Percentiles rank a stretch among this genome's conserved stretches.
Conservation (phyloP, 2,797 vertebrate species). For the Sebastiscus albofasciatus region DNA sequence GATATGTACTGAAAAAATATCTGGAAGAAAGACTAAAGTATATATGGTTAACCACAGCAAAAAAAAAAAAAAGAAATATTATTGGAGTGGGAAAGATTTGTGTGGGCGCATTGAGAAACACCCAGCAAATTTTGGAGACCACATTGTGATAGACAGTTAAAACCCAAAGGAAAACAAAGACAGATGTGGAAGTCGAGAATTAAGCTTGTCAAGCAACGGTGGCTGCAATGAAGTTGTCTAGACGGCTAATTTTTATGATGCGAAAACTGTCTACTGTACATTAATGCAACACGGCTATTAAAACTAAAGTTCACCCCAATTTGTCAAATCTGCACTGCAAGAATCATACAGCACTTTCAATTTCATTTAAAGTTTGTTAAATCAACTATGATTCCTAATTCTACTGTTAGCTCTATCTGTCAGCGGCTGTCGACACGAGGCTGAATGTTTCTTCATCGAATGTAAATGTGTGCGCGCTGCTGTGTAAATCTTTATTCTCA, state of each 20-base stretch:
- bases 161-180: conserved; percentile 77
- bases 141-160: conserved; percentile 77
- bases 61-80: conserved; percentile 68
- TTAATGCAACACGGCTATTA: conserved; percentile 53
- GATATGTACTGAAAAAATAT: conserved; percentile 62
- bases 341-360: neutral
- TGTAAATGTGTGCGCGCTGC: conserved; percentile 8
- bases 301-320: conserved; percentile 27
- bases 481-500: conserved; percentile 38
- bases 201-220: conserved; percentile 67
- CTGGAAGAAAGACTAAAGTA: conserved; percentile 54
- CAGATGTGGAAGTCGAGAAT: conserved; percentile 79
- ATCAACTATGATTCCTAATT: conserved; percentile 27
- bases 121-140: conserved; percentile 70
- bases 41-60: conserved; percentile 67
- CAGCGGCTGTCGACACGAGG: conserved; percentile 54
- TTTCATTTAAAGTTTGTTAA: conserved; percentile 19
- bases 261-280: conserved; percentile 54
- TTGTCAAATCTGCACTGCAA: neutral
- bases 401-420: conserved; percentile 16
- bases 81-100: conserved; percentile 68
- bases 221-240: conserved; percentile 69
- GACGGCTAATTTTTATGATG: conserved; percentile 61
- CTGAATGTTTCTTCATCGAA: conserved; percentile 27
- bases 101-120: conserved; percentile 71